Base-by-base conservation (phyloP, 2,797 vertebrate species). In the Telmatherina bonti region DNA sequence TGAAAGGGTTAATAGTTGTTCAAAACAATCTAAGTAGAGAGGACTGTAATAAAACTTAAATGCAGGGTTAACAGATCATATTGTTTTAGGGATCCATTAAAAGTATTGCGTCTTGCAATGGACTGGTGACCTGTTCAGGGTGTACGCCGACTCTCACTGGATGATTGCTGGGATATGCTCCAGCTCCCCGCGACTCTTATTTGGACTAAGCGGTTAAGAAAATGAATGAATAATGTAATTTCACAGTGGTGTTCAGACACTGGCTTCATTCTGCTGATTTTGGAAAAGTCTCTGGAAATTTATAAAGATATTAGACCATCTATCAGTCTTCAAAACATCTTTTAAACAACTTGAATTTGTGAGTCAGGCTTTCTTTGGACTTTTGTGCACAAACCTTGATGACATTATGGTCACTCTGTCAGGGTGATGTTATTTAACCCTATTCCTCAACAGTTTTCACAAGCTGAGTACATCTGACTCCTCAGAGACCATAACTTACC, bases 401-500 rank as follows among this genome's bases (percentile, higher is more conserved):
- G 22, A 24, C 35, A 22, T 57, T 15, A 9, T 7, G 9, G 31
- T 55, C 20, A 56, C 41, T n/a, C 47, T 24, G 51, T 60, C 15
- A 53, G 16, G 26, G 22, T 53, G 9, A 38, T 33, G 60, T 43
- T 57, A 11, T 67, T 29, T 7, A 63, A n/a, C 35, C n/a, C 56
- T 29, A 59, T 24, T 45, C 26, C 8, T 53, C 16, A 58, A 24
- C 22, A 0, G 18, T 57, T 54, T 64, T 57, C 2, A 49, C 36
- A 31, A 59, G 33, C 31, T 29, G 61, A 62, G 30, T 11, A 45
- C 24, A 27, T 26, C 20, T 8, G 26, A 31, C 38, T 7, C 43
- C 49, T 30, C 20, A 9, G 27, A 60, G 36, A 12, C 29, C 12
- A 38, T 8, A 61, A 76, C 62, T 54, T 41, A 27, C 59, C 12